Evolutionary conservation across 2,797 vertebrate genomes (phyloP).

Genomic region (Myiotriccus ornatus): DNA sequence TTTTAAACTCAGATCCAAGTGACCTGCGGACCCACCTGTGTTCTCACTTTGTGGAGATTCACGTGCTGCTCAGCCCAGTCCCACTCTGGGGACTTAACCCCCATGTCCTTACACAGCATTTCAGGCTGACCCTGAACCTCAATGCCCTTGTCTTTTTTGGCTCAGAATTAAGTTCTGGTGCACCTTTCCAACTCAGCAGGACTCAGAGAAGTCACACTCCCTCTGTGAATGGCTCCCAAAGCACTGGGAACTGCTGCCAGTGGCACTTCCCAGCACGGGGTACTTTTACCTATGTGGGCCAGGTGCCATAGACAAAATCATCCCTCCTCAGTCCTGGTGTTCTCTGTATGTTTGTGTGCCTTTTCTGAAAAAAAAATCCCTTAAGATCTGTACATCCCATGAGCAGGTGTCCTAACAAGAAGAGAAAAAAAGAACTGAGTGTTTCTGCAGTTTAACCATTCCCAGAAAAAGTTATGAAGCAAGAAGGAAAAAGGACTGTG

Average conservation of each 20-base stretch:
- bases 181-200: not conserved
- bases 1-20: not conserved
- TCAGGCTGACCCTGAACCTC: not conserved
- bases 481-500: not conserved
- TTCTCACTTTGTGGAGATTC: not conserved
- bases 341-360: rapidly evolving
- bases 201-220: not conserved
- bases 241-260: not conserved
- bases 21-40: not conserved
- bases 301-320: not conserved
- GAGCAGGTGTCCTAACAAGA: not conserved
- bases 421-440: not conserved
- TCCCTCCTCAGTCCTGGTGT: not conserved
- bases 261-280: rapidly evolving
- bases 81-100: not conserved
- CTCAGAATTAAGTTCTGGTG: not conserved
- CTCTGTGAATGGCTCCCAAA: not conserved
- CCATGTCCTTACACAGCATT: not conserved
- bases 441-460: not conserved
- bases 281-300: not conserved
- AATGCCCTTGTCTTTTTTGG: not conserved
- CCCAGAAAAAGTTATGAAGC: not conserved
- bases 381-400: not conserved
- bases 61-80: not conserved
- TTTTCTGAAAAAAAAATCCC: not conserved